phyloP scores from a whole-genome alignment of 1,140 invertebrate species.

The fruit fly (Drosophila melanogaster) region Release_6_plus_ISO1_MT NT_033777.3:30637001-30637500 shows the following conservation, averaged over 20 bases:
- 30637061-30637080: conserved; percentile 79
- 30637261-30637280: conserved; percentile 27
- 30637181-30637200: conserved; percentile 81
- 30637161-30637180: conserved; percentile 48
- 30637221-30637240: background rate
- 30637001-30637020: background rate
- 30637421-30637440: conserved; percentile 22
- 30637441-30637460: background rate
- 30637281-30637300: conserved; percentile 29
- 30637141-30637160: conserved; percentile 18
- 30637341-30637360: conserved; percentile 83
- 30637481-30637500: conserved; percentile 75
- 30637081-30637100: conserved; percentile 84
- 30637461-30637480: conserved; percentile 10
- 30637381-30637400: conserved; percentile 84
- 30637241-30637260: conserved; percentile 6
- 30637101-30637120: conserved; percentile 80
- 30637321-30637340: conserved; percentile 73
- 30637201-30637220: conserved; percentile 78
- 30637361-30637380: conserved; percentile 84
- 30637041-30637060: conserved; percentile 56
- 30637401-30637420: conserved; percentile 74
- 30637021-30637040: conserved; percentile 13
- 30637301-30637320: conserved; percentile 39
- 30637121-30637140: conserved; percentile 5